Evolutionary conservation across 2,797 vertebrate genomes (phyloP), one percentile per base, ranked within the genome.

Genomic region (Meriones psammophilus): DNA sequence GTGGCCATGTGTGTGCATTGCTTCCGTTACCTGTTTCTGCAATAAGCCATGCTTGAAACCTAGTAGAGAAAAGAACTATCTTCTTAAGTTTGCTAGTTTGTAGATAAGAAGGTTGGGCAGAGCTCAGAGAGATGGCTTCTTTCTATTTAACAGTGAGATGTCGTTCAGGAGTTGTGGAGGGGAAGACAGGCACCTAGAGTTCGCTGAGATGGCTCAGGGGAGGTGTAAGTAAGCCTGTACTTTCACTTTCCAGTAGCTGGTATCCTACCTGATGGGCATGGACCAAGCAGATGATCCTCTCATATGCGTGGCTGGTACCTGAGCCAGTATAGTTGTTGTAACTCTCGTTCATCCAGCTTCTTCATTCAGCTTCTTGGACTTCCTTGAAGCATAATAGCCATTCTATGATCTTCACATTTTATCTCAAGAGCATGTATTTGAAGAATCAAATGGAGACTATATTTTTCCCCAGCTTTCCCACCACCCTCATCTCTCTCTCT

Each of bases 61-160:
- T 74, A 89, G 28, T 78, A 79, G 18, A 54, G 13, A 80, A 84
- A 93, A 81, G 1, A 68, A 33, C 0, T 1, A 85, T 86, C 60
- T 93, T 83, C 54, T 64, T 64, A 83, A 36, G 30, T 26, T 91
- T 50, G 79, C 46, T 71, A 69, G 89, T 83, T 89, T 83, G 39
- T 81, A 30, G 17, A 83, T 94, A 66, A 90, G 88, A 76, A 64
- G 30, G 64, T 85, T 46, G 74, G 42, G 42, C 46, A 60, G 36
- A 30, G 39, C 14, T 15, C 17, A 68, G 18, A 42, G 33, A 92
- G 36, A 73, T 73, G 8, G 13, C 3, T 62, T n/a, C 7, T 77
- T 24, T 81, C 9, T 87, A 28, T 12, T 84, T 12, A n/a, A 56
- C 2, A 30, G n/a, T 42, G 50, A 71, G 30, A 13, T 76, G 12